Evolutionary conservation across 2,797 vertebrate species (phyloP), one percentile per base, ranked within the genome.

Genomic region (Sebastes steindachneri): DNA sequence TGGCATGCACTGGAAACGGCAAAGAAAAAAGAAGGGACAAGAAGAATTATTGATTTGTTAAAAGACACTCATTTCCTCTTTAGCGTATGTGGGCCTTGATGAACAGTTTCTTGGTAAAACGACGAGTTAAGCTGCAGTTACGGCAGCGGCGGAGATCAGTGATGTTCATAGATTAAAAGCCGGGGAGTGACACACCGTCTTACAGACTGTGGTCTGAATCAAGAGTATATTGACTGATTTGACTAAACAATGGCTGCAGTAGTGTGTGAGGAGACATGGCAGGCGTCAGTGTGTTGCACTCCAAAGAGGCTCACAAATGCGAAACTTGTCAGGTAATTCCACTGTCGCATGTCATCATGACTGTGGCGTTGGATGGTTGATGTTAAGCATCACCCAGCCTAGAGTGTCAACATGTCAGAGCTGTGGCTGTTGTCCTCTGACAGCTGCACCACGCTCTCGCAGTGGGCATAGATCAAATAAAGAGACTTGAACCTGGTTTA

Each of bases 1-100:
- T 3, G 19, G 94, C 97, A 97, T 97, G 97, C 97, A 96, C 92
- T 94, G 94, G 92, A 92, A 90, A 92, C 77, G 48, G 76, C 69
- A 83, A 90, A 79, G n/a, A 88, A 91, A 83, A 73, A 83, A 92
- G 5, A 21, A 29, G 51, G 26, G 19, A 55, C 37, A 89, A 91
- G 83, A 93, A 48, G 45, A 86, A 92, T 85, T 94, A 95, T 96
- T 73, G 76, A 94, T 89, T 90, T 68, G 91, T 93, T 94, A 86
- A 80, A 91, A 95, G 92, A 93, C 93, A 90, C 96, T 95, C 94
- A 95, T 95, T 93, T 96, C 95, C 88, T 86, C 35, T 83, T 91
- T 90, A 93, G 94, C 92, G 76, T 89, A 75, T 92, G 86, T 88
- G 70, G 90, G 95, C 89, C 93, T 88, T 94, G 92, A 95, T 91